phyloP scores from a whole-genome alignment of 2,797 vertebrate genomes.

The Gallinago nigripennis region DNA sequence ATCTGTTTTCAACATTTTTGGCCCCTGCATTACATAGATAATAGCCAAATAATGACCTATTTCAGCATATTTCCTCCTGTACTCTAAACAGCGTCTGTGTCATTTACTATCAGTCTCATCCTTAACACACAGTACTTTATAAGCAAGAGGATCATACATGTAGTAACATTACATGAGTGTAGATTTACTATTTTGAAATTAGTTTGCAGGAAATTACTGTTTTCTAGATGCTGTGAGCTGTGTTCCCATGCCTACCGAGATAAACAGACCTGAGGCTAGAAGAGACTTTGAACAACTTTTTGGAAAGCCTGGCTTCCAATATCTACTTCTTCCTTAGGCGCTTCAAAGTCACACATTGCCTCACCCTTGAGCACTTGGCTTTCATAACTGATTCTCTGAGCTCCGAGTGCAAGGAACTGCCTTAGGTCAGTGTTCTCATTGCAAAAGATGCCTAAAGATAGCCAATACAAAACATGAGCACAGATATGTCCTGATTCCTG shows the following conservation, averaged over 20 bases:
- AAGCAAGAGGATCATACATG: background rate
- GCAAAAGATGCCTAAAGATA: background rate
- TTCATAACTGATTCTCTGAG: background rate
- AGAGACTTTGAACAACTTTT: background rate
- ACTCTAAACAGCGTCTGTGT: background rate
- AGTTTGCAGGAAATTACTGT: background rate
- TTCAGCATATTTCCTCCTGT: slow-evolving; percentile 22
- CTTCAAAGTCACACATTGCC: background rate
- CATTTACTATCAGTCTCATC: background rate
- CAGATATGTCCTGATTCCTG: background rate
- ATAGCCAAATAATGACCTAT: slow-evolving; percentile 47
- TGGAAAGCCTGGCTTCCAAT: background rate
- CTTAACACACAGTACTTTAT: background rate
- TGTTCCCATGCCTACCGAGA: background rate
- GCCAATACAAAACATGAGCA: background rate
- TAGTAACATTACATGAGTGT: background rate
- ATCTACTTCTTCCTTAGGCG: background rate
- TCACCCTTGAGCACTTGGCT: background rate
- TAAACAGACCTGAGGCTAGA: background rate
- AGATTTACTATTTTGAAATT: background rate
- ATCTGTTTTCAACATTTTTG: slow-evolving; percentile 35
- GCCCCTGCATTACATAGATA: background rate
- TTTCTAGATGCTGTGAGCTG: background rate
- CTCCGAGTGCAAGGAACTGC: background rate
- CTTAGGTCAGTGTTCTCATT: background rate